Base-by-base conservation (phyloP, 2,113 vertebrate genomes). In the Cairina moschata region DNA sequence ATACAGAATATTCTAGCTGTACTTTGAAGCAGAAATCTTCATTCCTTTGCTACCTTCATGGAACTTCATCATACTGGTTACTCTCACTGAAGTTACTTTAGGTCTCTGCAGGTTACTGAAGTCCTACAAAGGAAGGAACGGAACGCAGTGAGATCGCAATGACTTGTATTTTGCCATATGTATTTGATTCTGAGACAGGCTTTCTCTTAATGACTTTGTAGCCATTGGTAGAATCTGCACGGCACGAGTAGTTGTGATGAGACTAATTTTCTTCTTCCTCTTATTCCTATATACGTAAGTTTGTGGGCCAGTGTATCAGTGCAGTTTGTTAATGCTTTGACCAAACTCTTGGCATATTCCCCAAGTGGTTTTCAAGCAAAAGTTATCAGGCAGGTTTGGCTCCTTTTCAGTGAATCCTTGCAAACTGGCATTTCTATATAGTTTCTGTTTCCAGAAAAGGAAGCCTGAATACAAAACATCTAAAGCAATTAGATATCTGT, bases 181-280 rank as follows among this genome's bases (percentile, higher is more conserved):
- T 73, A 68, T 95, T 91, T 95, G 66, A 86, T 96, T 96, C 73
- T 29, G 80, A 75, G 66, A 38, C 25, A 74, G 59, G 22, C 63
- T 77, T 93, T 81, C 44, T 86, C 32, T 85, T 72, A 79, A 83
- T 90, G 44, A 55, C 71, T 95, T 81, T 31, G 50, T 91, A 90
- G 62, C 74, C 34, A 6, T 84, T 66, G 69, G 56, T 92, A 72
- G 69, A 90, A 75, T 94, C 65, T 56, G 26, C 83, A 34, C 13
- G 56, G 34, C 52, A 17, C 29, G 42, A 91, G 38, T n/a, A 83
- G 52, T 54, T 86, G 73, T 83, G 31, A 28, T 40, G 76, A 81
- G 76, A 80, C 62, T 55, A 17, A 36, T 83, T 85, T 63, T 67
- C 59, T 69, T 55, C 38, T 67, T 84, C 9, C 7, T 48, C 63